phyloP scores from a whole-genome alignment of 2,888 invertebrate species.

The Eupithecia tripunctaria region DNA sequence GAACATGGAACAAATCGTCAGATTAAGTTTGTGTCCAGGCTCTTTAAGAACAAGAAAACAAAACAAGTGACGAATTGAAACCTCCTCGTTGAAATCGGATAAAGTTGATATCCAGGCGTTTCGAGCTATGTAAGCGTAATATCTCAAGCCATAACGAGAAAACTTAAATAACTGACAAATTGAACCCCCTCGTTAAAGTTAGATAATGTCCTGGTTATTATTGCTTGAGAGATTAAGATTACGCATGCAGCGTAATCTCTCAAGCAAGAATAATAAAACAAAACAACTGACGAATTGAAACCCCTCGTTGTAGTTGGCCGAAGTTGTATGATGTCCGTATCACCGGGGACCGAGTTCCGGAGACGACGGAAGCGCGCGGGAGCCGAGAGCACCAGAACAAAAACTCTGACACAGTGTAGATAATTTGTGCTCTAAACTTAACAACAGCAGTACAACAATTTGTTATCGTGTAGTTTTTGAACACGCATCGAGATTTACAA shows the following conservation, averaged over 20 bases:
- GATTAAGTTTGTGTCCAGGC: too few species aligned
- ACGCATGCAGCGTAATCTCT: background rate
- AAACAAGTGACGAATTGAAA: background rate
- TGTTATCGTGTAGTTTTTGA: background rate
- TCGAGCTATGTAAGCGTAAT: background rate
- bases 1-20: too few species aligned
- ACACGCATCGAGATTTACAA: background rate
- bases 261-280: background rate
- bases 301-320: background rate
- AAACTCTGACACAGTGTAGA: slow-evolving; percentile 46
- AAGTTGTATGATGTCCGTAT: slow-evolving; percentile 34
- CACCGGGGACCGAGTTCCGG: slow-evolving; percentile 39
- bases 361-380: slow-evolving; percentile 49
- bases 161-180: too few species aligned
- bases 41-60: background rate
- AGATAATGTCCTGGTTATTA: background rate
- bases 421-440: slow-evolving; percentile 9
- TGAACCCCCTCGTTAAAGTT: background rate
- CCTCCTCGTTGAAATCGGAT: background rate
- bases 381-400: slow-evolving; percentile 53
- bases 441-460: slow-evolving; percentile 1
- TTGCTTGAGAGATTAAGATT: too few species aligned
- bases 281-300: background rate
- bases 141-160: background rate
- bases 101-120: background rate